Conservation (phyloP, 2,888 invertebrate species). For the Drosophila barbarae region DNA sequence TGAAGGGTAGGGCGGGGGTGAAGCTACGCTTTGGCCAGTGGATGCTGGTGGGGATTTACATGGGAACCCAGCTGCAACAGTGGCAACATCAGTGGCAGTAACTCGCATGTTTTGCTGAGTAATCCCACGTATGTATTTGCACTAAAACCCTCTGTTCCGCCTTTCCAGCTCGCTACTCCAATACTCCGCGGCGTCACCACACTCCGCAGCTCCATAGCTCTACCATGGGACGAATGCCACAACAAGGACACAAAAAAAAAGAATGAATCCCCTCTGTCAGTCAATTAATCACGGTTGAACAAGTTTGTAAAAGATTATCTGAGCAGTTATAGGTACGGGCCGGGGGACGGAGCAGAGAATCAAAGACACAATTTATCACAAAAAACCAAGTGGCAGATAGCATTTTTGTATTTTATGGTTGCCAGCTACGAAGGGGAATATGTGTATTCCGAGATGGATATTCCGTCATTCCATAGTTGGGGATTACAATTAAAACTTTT, state of each 20-base stretch:
- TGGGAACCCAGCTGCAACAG: constrained; percentile 62
- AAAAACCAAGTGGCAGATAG: constrained; percentile 19
- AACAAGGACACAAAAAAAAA: constrained; percentile 23
- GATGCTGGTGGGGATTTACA: constrained; percentile 62
- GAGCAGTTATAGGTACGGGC: constrained; percentile 12
- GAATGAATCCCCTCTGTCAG: constrained; percentile 8
- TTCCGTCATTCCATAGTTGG: neutral
- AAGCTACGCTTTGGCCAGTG: constrained; percentile 9
- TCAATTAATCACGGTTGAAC: constrained; percentile 40
- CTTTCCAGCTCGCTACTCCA: constrained; percentile 32
- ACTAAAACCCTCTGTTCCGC: constrained; percentile 43
- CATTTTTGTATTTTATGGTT: constrained; percentile 19
- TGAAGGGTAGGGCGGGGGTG: neutral
- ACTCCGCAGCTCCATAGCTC: neutral
- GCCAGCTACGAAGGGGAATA: constrained; percentile 7
- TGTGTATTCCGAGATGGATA: constrained; percentile 9
- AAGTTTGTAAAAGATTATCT: constrained; percentile 38
- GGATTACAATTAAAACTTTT: constrained; percentile 4
- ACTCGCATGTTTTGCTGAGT: constrained; percentile 61
- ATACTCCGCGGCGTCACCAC: neutral
- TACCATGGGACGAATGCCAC: constrained; percentile 31
- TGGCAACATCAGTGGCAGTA: constrained; percentile 39
- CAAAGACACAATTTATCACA: constrained; percentile 38
- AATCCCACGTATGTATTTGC: constrained; percentile 62
- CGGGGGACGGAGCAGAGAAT: constrained; percentile 1